A percentile compares a stretch with the other conserved stretches of the same genome.
These are phyloP conservation scores for Lerema accius DNA, from an alignment of 1,140 invertebrate genomes.

Conservation along the genomic window DNA sequence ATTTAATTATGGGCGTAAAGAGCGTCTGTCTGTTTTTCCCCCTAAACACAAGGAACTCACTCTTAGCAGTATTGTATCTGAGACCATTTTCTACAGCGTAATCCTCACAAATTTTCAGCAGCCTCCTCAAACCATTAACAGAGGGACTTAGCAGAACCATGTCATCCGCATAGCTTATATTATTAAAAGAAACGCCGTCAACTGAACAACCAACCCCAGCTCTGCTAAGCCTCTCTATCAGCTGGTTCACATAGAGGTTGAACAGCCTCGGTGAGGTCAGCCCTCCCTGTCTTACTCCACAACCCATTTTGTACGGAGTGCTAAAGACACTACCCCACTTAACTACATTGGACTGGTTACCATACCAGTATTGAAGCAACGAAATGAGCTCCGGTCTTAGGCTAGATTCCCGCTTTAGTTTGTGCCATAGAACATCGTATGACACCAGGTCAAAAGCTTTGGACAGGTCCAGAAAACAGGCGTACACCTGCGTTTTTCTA, in stretches of 20 bases:
- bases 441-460: slow-evolving; percentile 11
- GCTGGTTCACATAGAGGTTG: slow-evolving; percentile 6
- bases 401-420: not conserved
- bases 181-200: slow-evolving; percentile 6
- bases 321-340: not conserved
- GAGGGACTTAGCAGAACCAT: slow-evolving; percentile 8
- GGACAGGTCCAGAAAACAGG: not conserved
- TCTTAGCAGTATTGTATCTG: slow-evolving; percentile 10
- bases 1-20: not conserved
- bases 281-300: slow-evolving; percentile 17
- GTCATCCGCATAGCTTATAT: slow-evolving; percentile 13
- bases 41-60: slow-evolving; percentile 9
- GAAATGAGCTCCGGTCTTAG: not conserved
- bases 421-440: slow-evolving; percentile 1
- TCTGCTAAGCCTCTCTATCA: slow-evolving; percentile 5
- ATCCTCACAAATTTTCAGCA: slow-evolving; percentile 13
- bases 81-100: slow-evolving; percentile 12
- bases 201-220: slow-evolving; percentile 8
- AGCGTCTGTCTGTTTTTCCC: slow-evolving; percentile 1
- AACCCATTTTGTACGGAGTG: not conserved
- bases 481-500: not conserved
- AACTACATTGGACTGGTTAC: not conserved
- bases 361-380: slow-evolving; percentile 5
- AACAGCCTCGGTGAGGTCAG: slow-evolving; percentile 18
- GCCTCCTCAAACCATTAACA: not conserved